Percentiles rank a stretch among this genome's conserved stretches.
Conservation (phyloP, 2,888 invertebrate genomes). For the Bellardia bayeri region DNA sequence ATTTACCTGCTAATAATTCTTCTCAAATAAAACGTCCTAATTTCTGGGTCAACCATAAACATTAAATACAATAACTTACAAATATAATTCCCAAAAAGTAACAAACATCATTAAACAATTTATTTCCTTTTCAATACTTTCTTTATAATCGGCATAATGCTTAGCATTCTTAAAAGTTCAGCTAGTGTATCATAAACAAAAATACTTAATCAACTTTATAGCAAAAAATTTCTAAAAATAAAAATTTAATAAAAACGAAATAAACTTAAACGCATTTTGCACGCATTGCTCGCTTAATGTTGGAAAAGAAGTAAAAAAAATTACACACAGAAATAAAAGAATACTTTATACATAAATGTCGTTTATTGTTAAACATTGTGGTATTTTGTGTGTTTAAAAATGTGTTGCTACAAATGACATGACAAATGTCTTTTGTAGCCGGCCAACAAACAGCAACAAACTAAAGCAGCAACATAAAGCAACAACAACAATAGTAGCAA, state of each 20-base stretch:
- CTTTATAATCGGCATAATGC: not conserved
- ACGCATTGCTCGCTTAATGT: slow-evolving; percentile 40
- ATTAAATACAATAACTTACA: not conserved
- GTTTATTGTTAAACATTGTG: slow-evolving; percentile 55
- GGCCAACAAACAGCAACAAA: slow-evolving; percentile 53
- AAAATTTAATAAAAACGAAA: not conserved
- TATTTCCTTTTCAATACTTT: slow-evolving; percentile 9
- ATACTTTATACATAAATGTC: slow-evolving; percentile 25
- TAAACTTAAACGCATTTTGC: slow-evolving; percentile 49
- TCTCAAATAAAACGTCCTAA: not conserved
- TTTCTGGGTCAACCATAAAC: slow-evolving; percentile 1
- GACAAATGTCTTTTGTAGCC: slow-evolving; percentile 81
- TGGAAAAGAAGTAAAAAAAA: not conserved
- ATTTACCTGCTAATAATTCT: not conserved
- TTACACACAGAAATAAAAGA: not conserved
- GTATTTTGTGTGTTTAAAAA: slow-evolving; percentile 55
- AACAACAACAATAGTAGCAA: slow-evolving; percentile 51
- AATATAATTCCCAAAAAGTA: not conserved
- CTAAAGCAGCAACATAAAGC: slow-evolving; percentile 54
- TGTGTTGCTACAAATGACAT: slow-evolving; percentile 81
- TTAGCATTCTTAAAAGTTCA: slow-evolving; percentile 23
- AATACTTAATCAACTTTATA: slow-evolving; percentile 16
- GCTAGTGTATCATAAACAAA: slow-evolving; percentile 12
- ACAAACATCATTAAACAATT: slow-evolving; percentile 2
- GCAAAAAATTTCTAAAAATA: slow-evolving; percentile 35